Base-by-base conservation (phyloP, 1,140 invertebrate genomes). In the Lineus longissimus region DNA sequence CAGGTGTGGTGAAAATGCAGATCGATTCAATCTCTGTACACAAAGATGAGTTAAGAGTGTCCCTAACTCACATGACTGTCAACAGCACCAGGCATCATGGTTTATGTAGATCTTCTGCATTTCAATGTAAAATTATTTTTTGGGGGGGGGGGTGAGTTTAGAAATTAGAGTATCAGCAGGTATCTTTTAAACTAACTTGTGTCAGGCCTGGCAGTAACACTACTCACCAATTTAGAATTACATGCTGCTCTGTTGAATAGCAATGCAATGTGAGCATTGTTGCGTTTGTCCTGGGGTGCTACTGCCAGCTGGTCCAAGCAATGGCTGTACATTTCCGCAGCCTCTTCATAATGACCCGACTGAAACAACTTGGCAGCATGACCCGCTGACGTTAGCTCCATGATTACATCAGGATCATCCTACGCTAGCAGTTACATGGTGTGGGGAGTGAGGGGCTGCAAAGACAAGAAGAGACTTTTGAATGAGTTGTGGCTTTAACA, bases 161-260 rank as follows among this genome's bases (percentile, higher is more conserved):
- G n/a, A n/a, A n/a, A n/a, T n/a, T n/a, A n/a, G n/a, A n/a, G n/a
- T n/a, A n/a, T n/a, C n/a, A n/a, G n/a, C n/a, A n/a, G n/a, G n/a
- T n/a, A n/a, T n/a, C n/a, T n/a, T n/a, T n/a, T n/a, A n/a, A n/a
- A n/a, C n/a, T n/a, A n/a, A n/a, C n/a, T n/a, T n/a, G n/a, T n/a
- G n/a, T n/a, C n/a, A n/a, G n/a, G n/a, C n/a, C n/a, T n/a, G n/a
- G n/a, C n/a, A n/a, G n/a, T n/a, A n/a, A n/a, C 11, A 43, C 11
- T 17, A 61, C 63, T 64, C 29, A 64, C 63, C 63, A 64, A 31
- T 27, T 64, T 64, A 7, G 62, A 30, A 41, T 64, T 33, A 54
- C 63, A 64, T 22, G 63, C 56, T 29, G 63, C 62, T 29, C 63
- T 25, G 43, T 62, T 64, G 41, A 61, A 61, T n/a, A 64, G 47